These are phyloP conservation scores for Keiferia lycopersicella DNA, from an alignment of 2,888 invertebrate species.

Conservation along the genomic window DNA sequence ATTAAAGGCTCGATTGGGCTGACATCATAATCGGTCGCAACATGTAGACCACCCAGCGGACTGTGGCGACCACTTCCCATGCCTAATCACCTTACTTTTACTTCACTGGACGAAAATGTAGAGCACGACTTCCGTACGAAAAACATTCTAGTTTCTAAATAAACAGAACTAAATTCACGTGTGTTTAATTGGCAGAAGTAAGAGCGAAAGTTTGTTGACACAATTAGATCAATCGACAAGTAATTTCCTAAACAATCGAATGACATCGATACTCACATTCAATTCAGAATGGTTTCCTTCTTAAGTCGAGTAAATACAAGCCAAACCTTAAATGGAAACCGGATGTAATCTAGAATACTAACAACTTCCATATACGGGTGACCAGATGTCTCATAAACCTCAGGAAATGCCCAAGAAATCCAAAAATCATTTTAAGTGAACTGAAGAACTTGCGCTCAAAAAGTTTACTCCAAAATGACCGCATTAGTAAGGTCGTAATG, in stretches of 20 bases:
- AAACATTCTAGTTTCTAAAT: constrained; percentile 21
- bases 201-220: constrained; percentile 31
- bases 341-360: constrained; percentile 12
- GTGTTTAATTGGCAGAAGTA: constrained; percentile 24
- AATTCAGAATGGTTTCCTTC: constrained; percentile 30
- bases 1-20: constrained; percentile 42
- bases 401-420: not conserved
- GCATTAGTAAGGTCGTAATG: not conserved
- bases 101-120: constrained; percentile 46
- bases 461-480: not conserved
- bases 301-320: constrained; percentile 24
- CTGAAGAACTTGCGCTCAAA: not conserved
- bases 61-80: constrained; percentile 53
- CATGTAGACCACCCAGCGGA: constrained; percentile 53
- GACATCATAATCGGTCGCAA: constrained; percentile 50
- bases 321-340: constrained; percentile 20
- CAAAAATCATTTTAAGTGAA: not conserved
- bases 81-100: constrained; percentile 44
- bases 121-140: constrained; percentile 52
- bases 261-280: constrained; percentile 32
- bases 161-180: constrained; percentile 24
- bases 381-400: not conserved
- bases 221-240: constrained; percentile 30
- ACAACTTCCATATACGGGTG: not conserved
- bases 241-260: constrained; percentile 35